Percentiles rank a stretch among this genome's conserved stretches.
Evolutionary conservation across 2,797 vertebrate genomes (phyloP).

Genomic region (Myiotriccus ornatus): DNA sequence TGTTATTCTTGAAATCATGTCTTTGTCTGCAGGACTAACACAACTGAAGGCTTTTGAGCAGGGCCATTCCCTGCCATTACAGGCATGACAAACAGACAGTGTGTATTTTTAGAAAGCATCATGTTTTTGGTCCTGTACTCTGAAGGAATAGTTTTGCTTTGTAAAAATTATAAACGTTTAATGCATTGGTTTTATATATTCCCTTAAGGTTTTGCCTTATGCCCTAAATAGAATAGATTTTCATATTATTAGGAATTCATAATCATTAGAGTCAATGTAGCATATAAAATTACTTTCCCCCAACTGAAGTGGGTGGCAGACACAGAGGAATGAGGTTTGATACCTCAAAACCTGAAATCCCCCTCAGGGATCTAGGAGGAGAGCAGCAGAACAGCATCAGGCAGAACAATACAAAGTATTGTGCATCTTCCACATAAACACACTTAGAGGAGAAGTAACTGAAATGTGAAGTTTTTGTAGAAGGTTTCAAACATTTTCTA

Average conservation of each 20-base stretch:
- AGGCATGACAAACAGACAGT: neutral
- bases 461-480: neutral
- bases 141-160: neutral
- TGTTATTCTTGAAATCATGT: neutral
- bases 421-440: neutral
- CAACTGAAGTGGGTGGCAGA: neutral
- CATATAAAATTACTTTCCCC: neutral
- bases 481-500: neutral
- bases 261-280: constrained; percentile 3
- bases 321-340: neutral
- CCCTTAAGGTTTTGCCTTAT: neutral
- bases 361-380: neutral
- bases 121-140: neutral
- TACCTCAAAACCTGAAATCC: neutral
- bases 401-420: neutral
- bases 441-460: neutral
- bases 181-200: neutral
- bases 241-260: neutral
- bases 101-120: neutral
- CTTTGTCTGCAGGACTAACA: neutral
- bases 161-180: neutral
- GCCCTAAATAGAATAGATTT: neutral
- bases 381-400: neutral
- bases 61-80: neutral
- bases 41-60: neutral